A percentile compares a stretch with the other conserved stretches of the same genome.
Conservation (phyloP, 2,113 vertebrate species). For the Nerophis ophidion region DNA sequence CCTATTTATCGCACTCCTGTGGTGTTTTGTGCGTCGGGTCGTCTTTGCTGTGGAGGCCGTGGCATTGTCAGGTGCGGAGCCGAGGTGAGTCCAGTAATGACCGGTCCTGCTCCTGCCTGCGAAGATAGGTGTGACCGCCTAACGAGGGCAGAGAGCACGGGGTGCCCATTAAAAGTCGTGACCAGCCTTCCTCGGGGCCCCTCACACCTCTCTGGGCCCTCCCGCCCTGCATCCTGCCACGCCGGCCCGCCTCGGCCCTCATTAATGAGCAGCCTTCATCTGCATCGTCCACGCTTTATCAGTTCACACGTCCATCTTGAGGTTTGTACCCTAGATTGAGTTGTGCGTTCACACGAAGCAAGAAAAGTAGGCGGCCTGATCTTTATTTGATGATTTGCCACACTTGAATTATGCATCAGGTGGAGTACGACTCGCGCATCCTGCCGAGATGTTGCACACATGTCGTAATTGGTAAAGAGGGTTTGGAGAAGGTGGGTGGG, state of each 20-base stretch:
- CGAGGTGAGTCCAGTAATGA: constrained; percentile 69
- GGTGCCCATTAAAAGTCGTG: constrained; percentile 67
- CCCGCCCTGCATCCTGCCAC: constrained; percentile 43
- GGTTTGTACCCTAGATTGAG: constrained; percentile 8
- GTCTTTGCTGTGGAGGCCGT: constrained; percentile 47
- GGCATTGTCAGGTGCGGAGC: constrained; percentile 66
- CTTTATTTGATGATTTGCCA: constrained; percentile 21
- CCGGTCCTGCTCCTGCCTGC: constrained; percentile 49
- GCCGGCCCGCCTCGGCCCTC: constrained; percentile 47
- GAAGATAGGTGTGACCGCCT: constrained; percentile 76
- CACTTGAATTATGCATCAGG: constrained; percentile 22
- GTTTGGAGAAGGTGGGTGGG: constrained; percentile 8
- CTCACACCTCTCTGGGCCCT: constrained; percentile 60
- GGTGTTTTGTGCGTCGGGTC: constrained; percentile 45
- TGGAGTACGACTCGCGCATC: constrained; percentile 8
- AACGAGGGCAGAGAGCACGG: constrained; percentile 68
- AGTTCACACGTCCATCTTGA: not conserved
- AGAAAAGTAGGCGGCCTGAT: constrained; percentile 17
- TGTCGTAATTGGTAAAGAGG: constrained; percentile 55
- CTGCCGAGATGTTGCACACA: constrained; percentile 16
- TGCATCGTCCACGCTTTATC: constrained; percentile 3
- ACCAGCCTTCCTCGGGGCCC: constrained; percentile 46
- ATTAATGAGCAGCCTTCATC: constrained; percentile 48
- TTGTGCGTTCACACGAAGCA: constrained; percentile 14
- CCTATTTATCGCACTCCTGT: constrained; percentile 45